phyloP scores from a whole-genome alignment of 92 coral and sea anemone genomes.

The Umimayanthus kanabou region DNA sequence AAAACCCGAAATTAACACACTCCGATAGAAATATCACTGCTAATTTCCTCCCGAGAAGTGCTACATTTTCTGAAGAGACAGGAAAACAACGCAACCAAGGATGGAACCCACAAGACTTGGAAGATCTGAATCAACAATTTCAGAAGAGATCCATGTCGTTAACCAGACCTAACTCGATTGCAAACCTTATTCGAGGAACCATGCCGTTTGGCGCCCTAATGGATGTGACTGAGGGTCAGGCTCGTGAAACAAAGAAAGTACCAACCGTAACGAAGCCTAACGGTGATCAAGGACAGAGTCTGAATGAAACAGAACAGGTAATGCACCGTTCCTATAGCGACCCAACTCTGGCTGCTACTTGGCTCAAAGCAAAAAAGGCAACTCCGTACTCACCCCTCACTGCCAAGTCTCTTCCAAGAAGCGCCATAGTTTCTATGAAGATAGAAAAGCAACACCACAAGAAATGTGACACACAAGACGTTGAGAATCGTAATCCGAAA shows the following conservation, averaged over 20 bases:
- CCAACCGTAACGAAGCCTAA: not conserved
- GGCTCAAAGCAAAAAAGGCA: not conserved
- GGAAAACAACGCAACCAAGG: not conserved
- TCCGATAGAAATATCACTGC: not conserved
- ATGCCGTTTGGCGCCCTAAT: too few relatives aligned
- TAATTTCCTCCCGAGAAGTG: conserved; percentile 10
- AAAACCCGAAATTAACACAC: not conserved
- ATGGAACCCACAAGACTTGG: not conserved
- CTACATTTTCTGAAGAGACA: not conserved
- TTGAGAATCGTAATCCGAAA: not conserved
- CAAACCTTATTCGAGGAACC: too few relatives aligned
- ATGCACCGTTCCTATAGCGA: conserved; percentile 22
- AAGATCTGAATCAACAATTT: not conserved
- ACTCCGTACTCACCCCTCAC: not conserved
- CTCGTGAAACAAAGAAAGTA: not conserved
- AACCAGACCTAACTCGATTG: too few relatives aligned
- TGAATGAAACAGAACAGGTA: not conserved
- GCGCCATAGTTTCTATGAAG: not conserved
- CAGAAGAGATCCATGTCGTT: too few relatives aligned
- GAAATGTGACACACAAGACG: not conserved
- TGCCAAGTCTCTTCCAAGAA: conserved; percentile 12
- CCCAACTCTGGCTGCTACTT: not conserved
- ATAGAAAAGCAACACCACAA: not conserved
- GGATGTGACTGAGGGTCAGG: too few relatives aligned
- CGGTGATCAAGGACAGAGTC: not conserved